phyloP scores from a whole-genome alignment of 2,888 invertebrate genomes.

The Timema cristinae region DNA sequence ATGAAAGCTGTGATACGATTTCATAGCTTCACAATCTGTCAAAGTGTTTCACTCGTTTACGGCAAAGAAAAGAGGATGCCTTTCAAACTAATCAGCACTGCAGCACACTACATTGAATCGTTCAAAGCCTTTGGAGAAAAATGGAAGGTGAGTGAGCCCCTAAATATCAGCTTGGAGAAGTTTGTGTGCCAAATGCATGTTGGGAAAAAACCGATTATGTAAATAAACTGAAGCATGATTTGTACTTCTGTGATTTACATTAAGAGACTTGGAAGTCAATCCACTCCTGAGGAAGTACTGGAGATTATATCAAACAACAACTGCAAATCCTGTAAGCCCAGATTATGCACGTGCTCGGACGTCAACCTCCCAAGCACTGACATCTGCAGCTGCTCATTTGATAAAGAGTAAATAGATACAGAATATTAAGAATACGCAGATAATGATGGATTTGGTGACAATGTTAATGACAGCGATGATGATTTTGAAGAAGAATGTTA shows the following conservation, averaged over 20 bases:
- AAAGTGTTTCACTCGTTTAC: not conserved
- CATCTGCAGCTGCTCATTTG: not conserved
- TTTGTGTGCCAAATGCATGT: not conserved
- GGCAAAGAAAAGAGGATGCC: not conserved
- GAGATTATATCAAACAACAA: not conserved
- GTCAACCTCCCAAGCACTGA: not conserved
- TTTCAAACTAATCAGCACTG: not conserved
- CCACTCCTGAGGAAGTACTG: not conserved
- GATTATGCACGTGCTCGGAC: not conserved
- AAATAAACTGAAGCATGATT: too few relatives aligned
- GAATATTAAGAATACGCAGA: not conserved
- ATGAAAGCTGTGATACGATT: not conserved
- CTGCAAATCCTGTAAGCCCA: not conserved
- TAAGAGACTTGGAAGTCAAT: not conserved
- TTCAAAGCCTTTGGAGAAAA: constrained; percentile 9
- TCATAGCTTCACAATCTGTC: constrained; percentile 1
- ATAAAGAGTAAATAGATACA: not conserved
- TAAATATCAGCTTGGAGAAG: not conserved
- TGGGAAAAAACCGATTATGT: not conserved
- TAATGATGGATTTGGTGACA: not conserved
- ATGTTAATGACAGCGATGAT: not conserved
- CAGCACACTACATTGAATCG: not conserved
- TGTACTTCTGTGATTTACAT: not conserved
- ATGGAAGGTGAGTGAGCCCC: not conserved
- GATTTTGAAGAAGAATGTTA: not conserved